phyloP scores from a whole-genome alignment of 2,888 invertebrate genomes.

The Andrena marginata region DNA sequence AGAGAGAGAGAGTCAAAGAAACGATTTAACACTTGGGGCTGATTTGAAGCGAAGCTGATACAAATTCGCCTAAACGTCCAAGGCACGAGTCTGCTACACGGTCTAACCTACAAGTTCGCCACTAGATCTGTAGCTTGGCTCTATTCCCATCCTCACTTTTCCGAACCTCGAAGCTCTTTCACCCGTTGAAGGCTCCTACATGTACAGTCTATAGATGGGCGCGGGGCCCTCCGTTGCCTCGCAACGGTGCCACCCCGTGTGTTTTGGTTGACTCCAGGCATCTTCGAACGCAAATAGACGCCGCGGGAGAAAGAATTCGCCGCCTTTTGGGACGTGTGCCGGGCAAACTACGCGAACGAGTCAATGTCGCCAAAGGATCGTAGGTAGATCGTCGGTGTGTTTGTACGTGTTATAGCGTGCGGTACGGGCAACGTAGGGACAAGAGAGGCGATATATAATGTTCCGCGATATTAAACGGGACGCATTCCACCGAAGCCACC shows the following conservation, averaged over 20 bases:
- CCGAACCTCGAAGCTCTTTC: not conserved
- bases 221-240: not conserved
- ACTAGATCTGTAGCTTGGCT: too few species aligned
- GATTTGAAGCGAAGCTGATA: too few species aligned
- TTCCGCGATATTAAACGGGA: slow-evolving; percentile 85
- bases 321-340: slow-evolving; percentile 37
- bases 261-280: slow-evolving; percentile 1
- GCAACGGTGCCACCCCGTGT: not conserved
- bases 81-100: too few species aligned
- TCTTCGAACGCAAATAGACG: slow-evolving; percentile 23
- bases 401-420: slow-evolving; percentile 70
- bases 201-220: not conserved
- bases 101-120: too few species aligned
- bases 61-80: too few species aligned
- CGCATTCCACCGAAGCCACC: slow-evolving; percentile 84
- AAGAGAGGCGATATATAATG: slow-evolving; percentile 85
- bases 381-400: slow-evolving; percentile 43
- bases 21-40: too few species aligned
- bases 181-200: not conserved
- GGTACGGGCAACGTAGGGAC: slow-evolving; percentile 79
- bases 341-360: slow-evolving; percentile 44
- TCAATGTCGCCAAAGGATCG: slow-evolving; percentile 54
- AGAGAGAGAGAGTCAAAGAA: too few species aligned
- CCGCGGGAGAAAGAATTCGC: slow-evolving; percentile 44
- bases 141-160: too few species aligned